Conservation (phyloP, 2,888 invertebrate species). For the Hymenopus coronatus region DNA sequence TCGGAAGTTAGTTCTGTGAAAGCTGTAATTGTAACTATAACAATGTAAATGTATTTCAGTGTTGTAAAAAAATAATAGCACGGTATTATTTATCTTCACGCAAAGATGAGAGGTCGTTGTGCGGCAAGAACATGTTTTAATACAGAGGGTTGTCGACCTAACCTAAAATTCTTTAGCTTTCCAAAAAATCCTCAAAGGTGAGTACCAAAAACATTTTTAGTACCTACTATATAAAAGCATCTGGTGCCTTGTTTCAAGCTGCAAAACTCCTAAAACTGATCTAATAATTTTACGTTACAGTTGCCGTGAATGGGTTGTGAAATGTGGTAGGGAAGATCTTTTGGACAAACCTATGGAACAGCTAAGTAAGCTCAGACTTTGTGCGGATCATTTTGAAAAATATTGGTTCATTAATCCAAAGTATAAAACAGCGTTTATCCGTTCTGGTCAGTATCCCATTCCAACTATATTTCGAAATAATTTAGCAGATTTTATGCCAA, state of each 20-base stretch:
- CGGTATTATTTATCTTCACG: too few species aligned
- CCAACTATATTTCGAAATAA: slow-evolving; percentile 34
- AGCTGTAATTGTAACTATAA: too few species aligned
- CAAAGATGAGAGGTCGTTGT: slow-evolving; percentile 30
- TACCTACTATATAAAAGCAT: background rate
- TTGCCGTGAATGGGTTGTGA: slow-evolving; percentile 26
- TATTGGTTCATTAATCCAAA: slow-evolving; percentile 32
- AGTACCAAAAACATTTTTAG: background rate
- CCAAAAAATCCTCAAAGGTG: slow-evolving; percentile 30
- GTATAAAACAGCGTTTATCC: slow-evolving; percentile 29
- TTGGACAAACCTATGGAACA: slow-evolving; percentile 27
- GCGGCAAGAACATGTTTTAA: slow-evolving; percentile 34
- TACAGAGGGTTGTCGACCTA: slow-evolving; percentile 28
- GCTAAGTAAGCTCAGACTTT: slow-evolving; percentile 27
- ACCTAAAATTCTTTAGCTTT: slow-evolving; percentile 32
- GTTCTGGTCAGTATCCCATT: slow-evolving; percentile 16
- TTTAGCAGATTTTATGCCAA: slow-evolving; percentile 31
- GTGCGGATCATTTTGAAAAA: slow-evolving; percentile 35
- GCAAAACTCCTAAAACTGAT: background rate
- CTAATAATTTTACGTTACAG: slow-evolving; percentile 12
- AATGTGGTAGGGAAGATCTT: slow-evolving; percentile 29
- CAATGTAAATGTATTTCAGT: too few species aligned
- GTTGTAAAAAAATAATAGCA: too few species aligned
- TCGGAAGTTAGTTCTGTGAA: too few species aligned
- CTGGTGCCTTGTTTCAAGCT: too few species aligned